These are phyloP conservation scores for Margarornis squamiger DNA, from an alignment of 2,797 vertebrate species.

Conservation along the genomic window DNA sequence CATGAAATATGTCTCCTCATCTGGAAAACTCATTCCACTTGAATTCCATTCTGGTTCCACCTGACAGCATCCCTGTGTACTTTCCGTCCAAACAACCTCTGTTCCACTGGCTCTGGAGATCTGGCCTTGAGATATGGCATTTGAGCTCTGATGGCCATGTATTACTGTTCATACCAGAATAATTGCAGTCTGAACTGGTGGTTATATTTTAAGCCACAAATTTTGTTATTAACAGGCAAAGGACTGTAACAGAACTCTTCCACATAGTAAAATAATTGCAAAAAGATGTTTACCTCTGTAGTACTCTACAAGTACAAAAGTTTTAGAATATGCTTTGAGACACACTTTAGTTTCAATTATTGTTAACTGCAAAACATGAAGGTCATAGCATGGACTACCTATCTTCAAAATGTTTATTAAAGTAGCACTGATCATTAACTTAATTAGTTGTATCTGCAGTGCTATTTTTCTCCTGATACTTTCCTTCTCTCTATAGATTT, in stretches of 20 bases:
- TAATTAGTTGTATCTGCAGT: not conserved
- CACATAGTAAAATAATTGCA: not conserved
- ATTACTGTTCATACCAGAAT: not conserved
- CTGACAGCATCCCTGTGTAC: not conserved
- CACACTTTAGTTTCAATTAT: not conserved
- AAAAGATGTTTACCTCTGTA: not conserved
- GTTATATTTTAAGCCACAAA: not conserved
- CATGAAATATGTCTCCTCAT: not conserved
- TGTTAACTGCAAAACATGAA: not conserved
- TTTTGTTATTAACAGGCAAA: not conserved
- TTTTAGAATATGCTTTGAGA: not conserved
- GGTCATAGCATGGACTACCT: not conserved
- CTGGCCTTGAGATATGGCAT: not conserved
- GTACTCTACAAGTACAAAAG: not conserved
- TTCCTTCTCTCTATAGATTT: not conserved
- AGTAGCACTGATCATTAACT: not conserved
- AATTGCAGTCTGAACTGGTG: not conserved
- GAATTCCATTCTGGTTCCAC: not conserved
- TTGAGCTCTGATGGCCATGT: not conserved
- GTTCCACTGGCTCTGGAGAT: not conserved
- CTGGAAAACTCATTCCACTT: conserved; percentile 5
- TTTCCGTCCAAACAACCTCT: not conserved
- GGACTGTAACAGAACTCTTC: not conserved
- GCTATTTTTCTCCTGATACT: not conserved
- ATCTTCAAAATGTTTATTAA: not conserved